These are phyloP conservation scores for Pipistrellus kuhlii DNA, from an alignment of 2,797 vertebrate species.

Conservation along the genomic window DNA sequence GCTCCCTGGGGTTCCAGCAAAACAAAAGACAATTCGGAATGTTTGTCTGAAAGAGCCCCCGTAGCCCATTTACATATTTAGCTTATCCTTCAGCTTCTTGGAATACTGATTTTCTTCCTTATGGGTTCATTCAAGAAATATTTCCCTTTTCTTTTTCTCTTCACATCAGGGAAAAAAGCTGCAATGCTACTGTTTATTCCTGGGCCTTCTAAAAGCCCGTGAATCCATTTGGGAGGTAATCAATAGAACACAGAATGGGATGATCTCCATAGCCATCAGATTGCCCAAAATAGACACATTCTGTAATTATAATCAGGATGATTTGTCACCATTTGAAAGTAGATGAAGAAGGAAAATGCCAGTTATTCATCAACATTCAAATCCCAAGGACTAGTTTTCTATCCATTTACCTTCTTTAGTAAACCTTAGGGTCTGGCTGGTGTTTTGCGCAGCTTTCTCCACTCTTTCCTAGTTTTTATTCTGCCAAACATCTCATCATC, in stretches of 20 bases:
- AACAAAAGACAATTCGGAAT: background rate
- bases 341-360: conserved; percentile 55
- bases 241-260: conserved; percentile 65
- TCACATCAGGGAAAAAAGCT: conserved; percentile 64
- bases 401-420: conserved; percentile 53
- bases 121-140: background rate
- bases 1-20: background rate
- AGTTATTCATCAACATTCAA: conserved; percentile 66
- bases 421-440: conserved; percentile 71
- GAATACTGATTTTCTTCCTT: conserved; percentile 18
- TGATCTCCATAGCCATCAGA: conserved; percentile 57
- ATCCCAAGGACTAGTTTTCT: conserved; percentile 69
- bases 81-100: background rate
- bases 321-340: conserved; percentile 84
- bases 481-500: conserved; percentile 74
- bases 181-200: conserved; percentile 65
- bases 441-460: conserved; percentile 58
- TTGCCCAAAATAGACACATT: conserved; percentile 82
- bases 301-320: conserved; percentile 85
- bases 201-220: conserved; percentile 75
- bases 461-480: conserved; percentile 78
- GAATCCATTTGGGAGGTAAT: conserved; percentile 72
- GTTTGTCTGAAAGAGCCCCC: background rate
- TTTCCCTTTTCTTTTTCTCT: conserved; percentile 62
- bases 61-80: background rate